These are phyloP conservation scores for Trichoplusia ni DNA, from an alignment of 1,140 invertebrate species.

Conservation along the genomic window DNA sequence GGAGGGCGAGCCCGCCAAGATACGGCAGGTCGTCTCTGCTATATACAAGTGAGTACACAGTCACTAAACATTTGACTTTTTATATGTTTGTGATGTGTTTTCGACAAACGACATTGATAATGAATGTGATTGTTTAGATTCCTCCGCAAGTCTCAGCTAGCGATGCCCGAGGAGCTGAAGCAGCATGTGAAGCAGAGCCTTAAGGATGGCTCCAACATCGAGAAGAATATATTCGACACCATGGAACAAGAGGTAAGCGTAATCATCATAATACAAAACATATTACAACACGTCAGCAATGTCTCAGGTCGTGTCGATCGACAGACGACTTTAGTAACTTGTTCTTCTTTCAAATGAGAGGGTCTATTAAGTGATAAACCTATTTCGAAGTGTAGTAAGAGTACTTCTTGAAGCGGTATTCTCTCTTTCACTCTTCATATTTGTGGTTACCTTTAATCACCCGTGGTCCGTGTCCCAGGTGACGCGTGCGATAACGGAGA, in stretches of 20 bases:
- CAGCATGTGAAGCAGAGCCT: conserved; percentile 85
- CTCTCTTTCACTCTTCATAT: too few relatives aligned
- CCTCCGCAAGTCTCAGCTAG: conserved; percentile 91
- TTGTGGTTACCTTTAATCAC: too few relatives aligned
- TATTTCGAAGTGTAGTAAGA: too few relatives aligned
- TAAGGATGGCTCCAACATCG: conserved; percentile 83
- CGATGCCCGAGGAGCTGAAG: conserved; percentile 90
- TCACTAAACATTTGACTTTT: too few relatives aligned
- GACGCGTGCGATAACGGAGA: conserved; percentile 90
- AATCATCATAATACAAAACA: too few relatives aligned
- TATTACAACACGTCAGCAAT: too few relatives aligned
- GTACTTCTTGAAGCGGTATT: too few relatives aligned
- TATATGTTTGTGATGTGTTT: too few relatives aligned
- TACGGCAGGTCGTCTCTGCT: conserved; percentile 89
- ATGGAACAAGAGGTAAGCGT: conserved; percentile 81
- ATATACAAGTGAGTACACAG: conserved; percentile 87
- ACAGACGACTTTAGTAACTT: too few relatives aligned
- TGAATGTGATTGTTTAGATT: conserved; percentile 81
- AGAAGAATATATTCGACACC: conserved; percentile 82
- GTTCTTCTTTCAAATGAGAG: too few relatives aligned
- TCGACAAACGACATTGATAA: neutral
- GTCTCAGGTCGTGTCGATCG: too few relatives aligned
- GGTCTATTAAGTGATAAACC: too few relatives aligned
- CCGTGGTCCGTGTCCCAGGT: conserved; percentile 86
- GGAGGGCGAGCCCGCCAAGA: conserved; percentile 86